Conservation (phyloP, 1,140 invertebrate genomes). For the Hesperophylax magnus region DNA sequence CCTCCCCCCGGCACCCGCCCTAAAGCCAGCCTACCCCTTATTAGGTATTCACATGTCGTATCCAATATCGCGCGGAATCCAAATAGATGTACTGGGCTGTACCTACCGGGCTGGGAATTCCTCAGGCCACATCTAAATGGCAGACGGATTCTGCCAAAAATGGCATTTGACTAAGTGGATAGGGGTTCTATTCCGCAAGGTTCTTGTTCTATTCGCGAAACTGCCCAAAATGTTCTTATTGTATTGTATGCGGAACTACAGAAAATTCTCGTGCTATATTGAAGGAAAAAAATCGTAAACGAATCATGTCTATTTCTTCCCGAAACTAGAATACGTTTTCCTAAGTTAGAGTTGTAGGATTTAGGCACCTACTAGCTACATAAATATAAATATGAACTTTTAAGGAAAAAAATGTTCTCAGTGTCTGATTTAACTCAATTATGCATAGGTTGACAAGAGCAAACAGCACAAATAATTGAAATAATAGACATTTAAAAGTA, state of each 20-base stretch:
- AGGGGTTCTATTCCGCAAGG: not conserved
- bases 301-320: too few relatives aligned
- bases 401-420: too few relatives aligned
- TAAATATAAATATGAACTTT: too few relatives aligned
- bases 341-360: too few relatives aligned
- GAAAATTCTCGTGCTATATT: not conserved
- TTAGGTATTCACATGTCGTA: constrained; percentile 47
- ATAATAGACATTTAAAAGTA: too few relatives aligned
- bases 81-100: constrained; percentile 4
- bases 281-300: not conserved
- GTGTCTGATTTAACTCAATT: too few relatives aligned
- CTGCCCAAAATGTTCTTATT: not conserved
- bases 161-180: not conserved
- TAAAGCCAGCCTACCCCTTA: constrained; percentile 1
- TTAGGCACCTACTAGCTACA: too few relatives aligned
- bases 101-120: not conserved
- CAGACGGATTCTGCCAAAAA: not conserved
- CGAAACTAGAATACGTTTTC: too few relatives aligned
- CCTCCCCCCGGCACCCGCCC: not conserved
- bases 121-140: not conserved
- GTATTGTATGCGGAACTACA: not conserved
- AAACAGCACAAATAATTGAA: too few relatives aligned
- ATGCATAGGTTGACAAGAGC: too few relatives aligned
- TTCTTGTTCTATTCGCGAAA: not conserved
- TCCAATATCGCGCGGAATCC: constrained; percentile 50